Base-by-base conservation (phyloP, 2,797 vertebrate genomes). In the Syndactyla subalaris region DNA sequence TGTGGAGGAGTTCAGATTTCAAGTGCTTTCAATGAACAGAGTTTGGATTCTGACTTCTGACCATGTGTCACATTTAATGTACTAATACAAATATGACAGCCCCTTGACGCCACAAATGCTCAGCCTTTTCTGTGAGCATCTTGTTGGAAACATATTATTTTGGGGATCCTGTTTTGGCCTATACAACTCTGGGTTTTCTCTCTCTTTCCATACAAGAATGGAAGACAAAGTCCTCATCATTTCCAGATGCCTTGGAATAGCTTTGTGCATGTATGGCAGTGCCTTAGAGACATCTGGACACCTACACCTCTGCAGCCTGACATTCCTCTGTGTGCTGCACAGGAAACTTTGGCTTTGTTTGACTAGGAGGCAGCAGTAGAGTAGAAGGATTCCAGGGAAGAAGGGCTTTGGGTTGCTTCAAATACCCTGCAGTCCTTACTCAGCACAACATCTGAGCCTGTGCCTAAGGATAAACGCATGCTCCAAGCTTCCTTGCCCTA, bases 391-490 rank as follows among this genome's bases (percentile, higher is more conserved):
- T 71, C 19, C 20, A 24, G 46, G 61, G 49, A 92, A 46, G 38
- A 66, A 55, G 14, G n/a, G 54, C 61, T 85, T 77, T 85, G 54
- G 18, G 72, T 38, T 87, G n/a, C 72, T 91, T 95, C 76, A 89
- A 5, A 61, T 4, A 2, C 23, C 14, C 29, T 75, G 57, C 54
- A 68, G 46, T 39, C 65, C 58, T 91, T 89, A 67, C 49, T 94
- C 89, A 93, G 87, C 92, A 86, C 34, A 90, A 34, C 48, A 70
- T 30, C 68, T 88, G 83, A 93, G 62, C 52, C 72, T 83, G 29
- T 54, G 75, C 62, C 82, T 34, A 75, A 75, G 89, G 65, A 77
- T 77, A 82, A 95, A 91, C 1, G 5, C 2, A 9, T 54, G 57
- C 84, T 66, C 70, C 39, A n/a, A n/a, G 34, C 48, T 81, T 55